Conservation (phyloP, 2,113 vertebrate genomes). For the Apistogramma diplotaenia region DNA sequence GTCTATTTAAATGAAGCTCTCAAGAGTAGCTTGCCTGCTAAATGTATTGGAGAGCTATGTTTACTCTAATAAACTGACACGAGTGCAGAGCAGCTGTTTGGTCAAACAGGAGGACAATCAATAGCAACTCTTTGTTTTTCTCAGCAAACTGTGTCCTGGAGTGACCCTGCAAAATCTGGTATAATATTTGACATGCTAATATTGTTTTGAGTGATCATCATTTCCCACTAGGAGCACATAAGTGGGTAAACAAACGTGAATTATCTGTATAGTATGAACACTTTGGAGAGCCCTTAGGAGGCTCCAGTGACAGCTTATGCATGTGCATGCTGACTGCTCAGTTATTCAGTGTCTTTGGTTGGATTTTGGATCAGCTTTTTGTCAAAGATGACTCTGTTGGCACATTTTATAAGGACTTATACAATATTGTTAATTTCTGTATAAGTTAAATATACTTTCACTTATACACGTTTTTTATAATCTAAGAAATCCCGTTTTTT, state of each 20-base stretch:
- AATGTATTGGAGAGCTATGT: slow-evolving; percentile 41
- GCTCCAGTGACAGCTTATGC: slow-evolving; percentile 23
- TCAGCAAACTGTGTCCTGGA: slow-evolving; percentile 42
- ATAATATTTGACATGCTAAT: slow-evolving; percentile 71
- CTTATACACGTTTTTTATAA: too few species aligned
- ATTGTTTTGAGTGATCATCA: slow-evolving; percentile 67
- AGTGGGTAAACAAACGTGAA: slow-evolving; percentile 68
- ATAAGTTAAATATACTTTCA: too few species aligned
- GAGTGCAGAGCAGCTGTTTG: slow-evolving; percentile 50
- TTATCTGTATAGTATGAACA: slow-evolving; percentile 56
- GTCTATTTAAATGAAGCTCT: slow-evolving; percentile 13
- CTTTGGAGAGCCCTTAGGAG: slow-evolving; percentile 42
- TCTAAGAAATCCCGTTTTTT: too few species aligned
- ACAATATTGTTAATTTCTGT: not conserved
- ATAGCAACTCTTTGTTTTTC: slow-evolving; percentile 60
- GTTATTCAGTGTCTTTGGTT: not conserved
- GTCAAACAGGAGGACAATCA: slow-evolving; percentile 67
- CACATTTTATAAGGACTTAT: not conserved
- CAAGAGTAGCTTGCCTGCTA: slow-evolving; percentile 21
- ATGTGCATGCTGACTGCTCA: slow-evolving; percentile 1
- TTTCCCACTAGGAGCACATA: slow-evolving; percentile 56
- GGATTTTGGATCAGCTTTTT: slow-evolving; percentile 8
- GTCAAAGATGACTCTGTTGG: not conserved
- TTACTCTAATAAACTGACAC: slow-evolving; percentile 59
- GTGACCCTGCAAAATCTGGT: slow-evolving; percentile 43